Evolutionary conservation across 2,888 invertebrate genomes (phyloP).

Genomic region (Athetis lepigone): DNA sequence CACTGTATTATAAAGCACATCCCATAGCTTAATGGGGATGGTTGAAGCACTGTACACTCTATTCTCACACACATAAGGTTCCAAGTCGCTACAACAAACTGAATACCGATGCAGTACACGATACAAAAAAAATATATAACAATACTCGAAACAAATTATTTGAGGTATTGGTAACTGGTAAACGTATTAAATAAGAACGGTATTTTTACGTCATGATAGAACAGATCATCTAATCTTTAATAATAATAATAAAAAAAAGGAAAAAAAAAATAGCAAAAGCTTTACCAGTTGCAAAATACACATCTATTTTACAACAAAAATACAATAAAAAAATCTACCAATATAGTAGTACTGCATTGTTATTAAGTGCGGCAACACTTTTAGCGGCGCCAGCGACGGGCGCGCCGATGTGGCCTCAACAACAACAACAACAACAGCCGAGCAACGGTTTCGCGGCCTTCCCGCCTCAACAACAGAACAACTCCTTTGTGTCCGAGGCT

Average conservation of each 20-base stretch:
- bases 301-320: neutral
- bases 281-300: slow-evolving; percentile 16
- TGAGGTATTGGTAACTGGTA: slow-evolving; percentile 17
- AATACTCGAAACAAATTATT: slow-evolving; percentile 6
- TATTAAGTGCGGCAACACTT: slow-evolving; percentile 64
- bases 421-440: slow-evolving; percentile 71
- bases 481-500: slow-evolving; percentile 95
- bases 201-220: no score
- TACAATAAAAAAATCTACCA: slow-evolving; percentile 23
- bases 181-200: neutral
- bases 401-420: slow-evolving; percentile 70
- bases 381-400: slow-evolving; percentile 62
- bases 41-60: slow-evolving; percentile 63
- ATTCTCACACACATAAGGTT: slow-evolving; percentile 40
- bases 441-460: slow-evolving; percentile 79
- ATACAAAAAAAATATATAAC: slow-evolving; percentile 12
- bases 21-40: slow-evolving; percentile 61
- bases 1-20: slow-evolving; percentile 65
- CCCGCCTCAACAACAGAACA: slow-evolving; percentile 76
- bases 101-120: slow-evolving; percentile 70
- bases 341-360: slow-evolving; percentile 61
- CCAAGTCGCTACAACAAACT: slow-evolving; percentile 50
- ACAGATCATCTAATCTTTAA: no score
- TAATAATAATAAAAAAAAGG: no score
- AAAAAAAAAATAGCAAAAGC: neutral